These are phyloP conservation scores for Trachythela sp. DNA, from an alignment of 64 coral and sea anemone genomes.

Conservation along the genomic window DNA sequence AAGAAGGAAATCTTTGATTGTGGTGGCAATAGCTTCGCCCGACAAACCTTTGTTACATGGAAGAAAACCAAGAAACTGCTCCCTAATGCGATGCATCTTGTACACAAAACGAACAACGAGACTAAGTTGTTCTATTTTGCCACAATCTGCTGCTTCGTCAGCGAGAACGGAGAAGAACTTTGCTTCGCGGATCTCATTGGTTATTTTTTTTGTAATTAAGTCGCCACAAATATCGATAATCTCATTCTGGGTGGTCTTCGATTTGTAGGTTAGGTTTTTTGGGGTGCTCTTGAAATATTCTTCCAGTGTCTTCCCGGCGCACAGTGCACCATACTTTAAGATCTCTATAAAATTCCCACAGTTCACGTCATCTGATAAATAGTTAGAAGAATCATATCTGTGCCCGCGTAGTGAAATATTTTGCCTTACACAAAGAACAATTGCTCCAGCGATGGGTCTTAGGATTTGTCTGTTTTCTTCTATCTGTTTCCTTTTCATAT, in stretches of 20 bases:
- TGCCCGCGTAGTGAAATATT: conserved; percentile 24
- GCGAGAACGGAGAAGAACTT: conserved; percentile 24
- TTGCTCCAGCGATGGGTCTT: background rate
- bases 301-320: background rate
- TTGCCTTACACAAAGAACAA: conserved; percentile 14
- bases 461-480: background rate
- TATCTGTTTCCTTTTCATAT: background rate
- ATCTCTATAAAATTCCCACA: conserved; percentile 29
- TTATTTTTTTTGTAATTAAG: background rate
- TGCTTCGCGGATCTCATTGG: background rate
- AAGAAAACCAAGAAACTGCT: conserved; percentile 32
- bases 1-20: background rate
- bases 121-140: background rate
- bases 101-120: conserved; percentile 32
- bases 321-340: conserved; percentile 21
- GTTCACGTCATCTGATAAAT: conserved; percentile 5
- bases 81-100: no score
- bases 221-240: conserved; percentile 23
- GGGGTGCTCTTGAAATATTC: background rate
- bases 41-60: background rate
- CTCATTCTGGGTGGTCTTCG: conserved; percentile 32
- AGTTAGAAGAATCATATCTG: conserved; percentile 13
- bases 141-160: conserved; percentile 4
- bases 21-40: conserved; percentile 29
- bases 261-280: background rate